Percentiles rank a stretch among this genome's conserved stretches.
phyloP scores from a whole-genome alignment of 2,113 vertebrate genomes.

The Salminus brasiliensis region DNA sequence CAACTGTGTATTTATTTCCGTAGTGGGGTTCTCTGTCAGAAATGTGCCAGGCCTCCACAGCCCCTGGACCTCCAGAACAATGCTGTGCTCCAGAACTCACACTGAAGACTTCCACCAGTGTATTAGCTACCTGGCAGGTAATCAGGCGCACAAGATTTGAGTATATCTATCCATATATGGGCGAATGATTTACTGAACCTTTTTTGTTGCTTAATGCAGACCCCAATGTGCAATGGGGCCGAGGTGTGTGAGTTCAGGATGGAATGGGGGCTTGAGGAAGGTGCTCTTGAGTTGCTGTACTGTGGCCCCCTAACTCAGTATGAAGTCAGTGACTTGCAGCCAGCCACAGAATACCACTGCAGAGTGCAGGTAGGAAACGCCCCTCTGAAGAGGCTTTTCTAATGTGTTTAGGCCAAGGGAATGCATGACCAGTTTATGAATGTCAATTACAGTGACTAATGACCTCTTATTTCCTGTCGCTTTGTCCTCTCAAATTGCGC shows the following conservation, averaged over 20 bases:
- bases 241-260: slow-evolving; percentile 75
- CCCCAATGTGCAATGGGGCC: slow-evolving; percentile 73
- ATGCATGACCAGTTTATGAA: not conserved
- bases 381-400: not conserved
- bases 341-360: slow-evolving; percentile 80
- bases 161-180: not conserved
- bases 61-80: slow-evolving; percentile 74
- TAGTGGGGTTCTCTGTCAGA: slow-evolving; percentile 77
- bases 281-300: slow-evolving; percentile 73
- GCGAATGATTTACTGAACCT: not conserved
- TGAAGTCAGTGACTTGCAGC: slow-evolving; percentile 77
- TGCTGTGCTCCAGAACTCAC: slow-evolving; percentile 71
- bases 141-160: slow-evolving; percentile 24
- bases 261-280: slow-evolving; percentile 78
- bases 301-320: slow-evolving; percentile 72
- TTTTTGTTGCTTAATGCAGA: slow-evolving; percentile 54
- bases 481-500: slow-evolving; percentile 29
- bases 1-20: slow-evolving; percentile 12
- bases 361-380: slow-evolving; percentile 80
- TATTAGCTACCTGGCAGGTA: slow-evolving; percentile 78
- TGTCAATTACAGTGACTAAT: not conserved
- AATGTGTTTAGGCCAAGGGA: not conserved
- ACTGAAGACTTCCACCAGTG: slow-evolving; percentile 74
- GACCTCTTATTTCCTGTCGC: not conserved
- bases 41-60: slow-evolving; percentile 71